Evolutionary conservation across 2,113 vertebrate genomes (phyloP).

Genomic region (Rhabdomys dilectus): DNA sequence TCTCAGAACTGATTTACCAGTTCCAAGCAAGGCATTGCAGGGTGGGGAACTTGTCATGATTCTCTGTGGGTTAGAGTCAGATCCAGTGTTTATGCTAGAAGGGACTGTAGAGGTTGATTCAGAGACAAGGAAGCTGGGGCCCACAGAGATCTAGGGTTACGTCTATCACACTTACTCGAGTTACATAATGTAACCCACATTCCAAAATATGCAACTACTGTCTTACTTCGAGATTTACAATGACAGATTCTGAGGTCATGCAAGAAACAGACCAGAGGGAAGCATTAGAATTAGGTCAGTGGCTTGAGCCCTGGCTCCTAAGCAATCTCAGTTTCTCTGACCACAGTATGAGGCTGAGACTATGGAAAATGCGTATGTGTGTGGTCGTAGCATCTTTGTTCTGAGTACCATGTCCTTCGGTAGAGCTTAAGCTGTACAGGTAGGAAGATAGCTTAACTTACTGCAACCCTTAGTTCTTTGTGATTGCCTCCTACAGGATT

Average conservation of each 20-base stretch:
- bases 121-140: slow-evolving; percentile 37
- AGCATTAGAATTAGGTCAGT: slow-evolving; percentile 48
- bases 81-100: background rate
- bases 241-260: slow-evolving; percentile 64
- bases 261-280: slow-evolving; percentile 30
- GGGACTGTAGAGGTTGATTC: background rate
- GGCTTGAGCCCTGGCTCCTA: background rate
- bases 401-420: background rate
- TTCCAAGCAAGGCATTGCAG: background rate
- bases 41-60: background rate
- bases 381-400: background rate
- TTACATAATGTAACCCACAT: background rate
- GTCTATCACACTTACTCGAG: background rate
- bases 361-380: background rate
- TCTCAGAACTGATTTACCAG: slow-evolving; percentile 20
- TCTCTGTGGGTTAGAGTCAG: background rate
- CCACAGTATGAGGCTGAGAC: background rate
- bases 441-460: background rate
- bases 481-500: background rate
- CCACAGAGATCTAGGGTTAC: background rate
- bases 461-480: background rate
- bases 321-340: background rate
- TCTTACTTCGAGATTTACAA: background rate
- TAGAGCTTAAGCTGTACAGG: background rate
- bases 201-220: background rate